Base-by-base conservation (phyloP, 2,113 vertebrate species). In the Nasalis larvatus region DNA sequence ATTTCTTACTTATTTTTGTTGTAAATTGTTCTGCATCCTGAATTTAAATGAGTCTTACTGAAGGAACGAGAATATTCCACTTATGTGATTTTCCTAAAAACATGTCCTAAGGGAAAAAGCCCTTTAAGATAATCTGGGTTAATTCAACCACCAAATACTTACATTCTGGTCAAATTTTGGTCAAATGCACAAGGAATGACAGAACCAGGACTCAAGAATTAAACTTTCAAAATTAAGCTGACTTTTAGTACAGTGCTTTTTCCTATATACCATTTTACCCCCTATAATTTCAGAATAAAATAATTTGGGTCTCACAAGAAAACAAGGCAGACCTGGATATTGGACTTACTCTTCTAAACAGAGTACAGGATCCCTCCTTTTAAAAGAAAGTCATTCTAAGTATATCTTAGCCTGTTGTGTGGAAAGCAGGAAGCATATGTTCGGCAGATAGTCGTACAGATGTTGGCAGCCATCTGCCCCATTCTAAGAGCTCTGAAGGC, bases 121-220 rank as follows among this genome's bases (percentile, higher is more conserved):
- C 6, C 21, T 76, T 89, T n/a, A 74, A 54, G 56, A 76, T 40
- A 66, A 83, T 18, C 3, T 45, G 23, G 21, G n/a, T 86, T 93
- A 86, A 73, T 60, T 71, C 66, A n/a, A 89, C 30, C 30, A 94
- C 42, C 85, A 94, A 83, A 76, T 84, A 66, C 35, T 94, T 45
- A 74, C 58, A 82, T 66, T 83, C 42, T 60, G 17, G 54, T 76
- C 86, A 83, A 52, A 82, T 76, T 83, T 45, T 60, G 23, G 45
- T 54, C 78, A 83, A 42, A 54, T 73, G 52, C 68, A 73, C 25
- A 83, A 84, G 52, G 32, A 47, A 35, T 83, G 40, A 76, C 45
- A 23, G 32, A 92, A 49, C 25, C 11, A 85, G 45, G n/a, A 81
- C 40, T 77, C 56, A 58, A 58, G 21, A 30, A 89, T 16, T 73